These are phyloP conservation scores for Tridacna gigas DNA, from an alignment of 2,888 invertebrate genomes.

Conservation along the genomic window DNA sequence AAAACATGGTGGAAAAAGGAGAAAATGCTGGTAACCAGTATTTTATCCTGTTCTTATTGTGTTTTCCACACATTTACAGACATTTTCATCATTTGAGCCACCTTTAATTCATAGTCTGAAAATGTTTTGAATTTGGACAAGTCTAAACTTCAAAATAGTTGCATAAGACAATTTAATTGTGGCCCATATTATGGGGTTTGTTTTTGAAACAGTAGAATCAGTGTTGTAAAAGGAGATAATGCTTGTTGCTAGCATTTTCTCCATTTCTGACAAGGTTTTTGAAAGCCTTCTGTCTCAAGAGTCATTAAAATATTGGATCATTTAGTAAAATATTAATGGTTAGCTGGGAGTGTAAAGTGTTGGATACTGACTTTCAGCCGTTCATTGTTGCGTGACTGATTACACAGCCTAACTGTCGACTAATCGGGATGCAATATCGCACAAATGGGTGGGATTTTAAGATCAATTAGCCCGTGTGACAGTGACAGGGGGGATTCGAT, in stretches of 20 bases:
- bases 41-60: neutral
- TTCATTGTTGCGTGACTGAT: constrained; percentile 65
- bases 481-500: constrained; percentile 50
- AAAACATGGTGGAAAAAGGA: neutral
- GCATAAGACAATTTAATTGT: too few relatives aligned
- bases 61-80: constrained; percentile 12
- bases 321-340: neutral
- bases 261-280: too few relatives aligned
- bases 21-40: neutral
- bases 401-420: constrained; percentile 58
- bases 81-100: too few relatives aligned
- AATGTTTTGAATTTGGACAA: too few relatives aligned
- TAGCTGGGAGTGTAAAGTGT: constrained; percentile 43
- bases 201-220: too few relatives aligned
- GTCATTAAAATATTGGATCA: neutral
- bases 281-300: too few relatives aligned
- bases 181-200: too few relatives aligned
- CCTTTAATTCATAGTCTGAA: too few relatives aligned
- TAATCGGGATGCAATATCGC: constrained; percentile 57
- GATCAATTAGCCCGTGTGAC: constrained; percentile 70
- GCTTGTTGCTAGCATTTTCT: too few relatives aligned
- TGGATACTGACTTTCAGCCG: constrained; percentile 41
- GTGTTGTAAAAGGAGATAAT: too few relatives aligned
- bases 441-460: constrained; percentile 66
- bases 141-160: too few relatives aligned